A percentile compares a stretch with the other conserved stretches of the same genome.
These are phyloP conservation scores for Glaucomys volans DNA, from an alignment of 2,113 vertebrate genomes.

Conservation along the genomic window DNA sequence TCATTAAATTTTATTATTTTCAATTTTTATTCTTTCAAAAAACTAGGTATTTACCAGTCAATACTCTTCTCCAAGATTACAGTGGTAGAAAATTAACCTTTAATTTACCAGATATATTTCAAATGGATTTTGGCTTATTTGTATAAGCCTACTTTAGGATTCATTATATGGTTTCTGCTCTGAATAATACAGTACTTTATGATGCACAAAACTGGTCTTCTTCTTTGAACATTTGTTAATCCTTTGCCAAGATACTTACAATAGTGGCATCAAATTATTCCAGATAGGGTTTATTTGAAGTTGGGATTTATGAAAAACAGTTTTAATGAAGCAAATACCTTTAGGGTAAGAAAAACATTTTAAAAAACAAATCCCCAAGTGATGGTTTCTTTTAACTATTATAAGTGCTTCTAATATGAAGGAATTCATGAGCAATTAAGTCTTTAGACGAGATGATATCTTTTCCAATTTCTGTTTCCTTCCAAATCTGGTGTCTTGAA, in stretches of 20 bases:
- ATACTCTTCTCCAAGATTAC: conserved; percentile 59
- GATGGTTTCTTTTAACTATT: conserved; percentile 60
- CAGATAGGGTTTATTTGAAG: background rate
- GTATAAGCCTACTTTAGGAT: conserved; percentile 78
- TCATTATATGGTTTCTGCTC: conserved; percentile 67
- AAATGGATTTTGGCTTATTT: conserved; percentile 79
- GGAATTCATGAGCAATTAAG: conserved; percentile 74
- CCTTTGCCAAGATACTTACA: background rate
- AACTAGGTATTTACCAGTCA: conserved; percentile 62
- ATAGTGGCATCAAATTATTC: background rate
- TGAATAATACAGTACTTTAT: conserved; percentile 57
- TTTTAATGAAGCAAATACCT: background rate
- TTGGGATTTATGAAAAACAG: background rate
- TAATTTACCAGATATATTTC: conserved; percentile 78
- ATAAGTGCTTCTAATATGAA: conserved; percentile 67
- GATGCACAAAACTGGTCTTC: background rate
- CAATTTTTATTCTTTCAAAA: conserved; percentile 29
- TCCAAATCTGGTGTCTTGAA: conserved; percentile 43
- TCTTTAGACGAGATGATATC: conserved; percentile 64
- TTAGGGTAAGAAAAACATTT: conserved; percentile 55
- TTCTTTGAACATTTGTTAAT: background rate
- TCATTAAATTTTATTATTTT: conserved; percentile 1
- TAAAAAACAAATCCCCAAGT: conserved; percentile 36
- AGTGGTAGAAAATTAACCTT: conserved; percentile 78
- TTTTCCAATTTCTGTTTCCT: background rate